Evolutionary conservation across 2,113 vertebrate genomes (phyloP).

Genomic region (Mola mola): DNA sequence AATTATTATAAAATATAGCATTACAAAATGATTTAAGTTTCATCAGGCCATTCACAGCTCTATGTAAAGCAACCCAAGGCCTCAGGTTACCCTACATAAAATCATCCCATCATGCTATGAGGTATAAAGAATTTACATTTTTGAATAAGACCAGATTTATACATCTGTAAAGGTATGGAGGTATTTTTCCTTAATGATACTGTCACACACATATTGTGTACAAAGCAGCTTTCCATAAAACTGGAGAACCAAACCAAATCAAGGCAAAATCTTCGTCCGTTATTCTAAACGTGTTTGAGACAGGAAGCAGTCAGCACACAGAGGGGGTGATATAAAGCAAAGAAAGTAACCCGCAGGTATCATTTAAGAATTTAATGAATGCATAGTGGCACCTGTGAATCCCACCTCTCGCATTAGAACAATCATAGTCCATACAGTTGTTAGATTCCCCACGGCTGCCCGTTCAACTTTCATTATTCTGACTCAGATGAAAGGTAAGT

Average conservation of each 20-base stretch:
- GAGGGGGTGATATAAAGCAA: background rate
- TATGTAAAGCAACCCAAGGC: too few relatives aligned
- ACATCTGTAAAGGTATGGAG: too few relatives aligned
- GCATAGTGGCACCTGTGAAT: slow-evolving; percentile 22
- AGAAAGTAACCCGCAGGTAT: slow-evolving; percentile 7
- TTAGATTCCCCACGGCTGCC: slow-evolving; percentile 16
- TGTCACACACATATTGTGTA: too few relatives aligned
- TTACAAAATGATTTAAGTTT: too few relatives aligned
- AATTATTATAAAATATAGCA: too few relatives aligned
- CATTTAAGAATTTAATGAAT: slow-evolving; percentile 11
- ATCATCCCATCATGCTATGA: background rate
- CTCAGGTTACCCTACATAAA: background rate
- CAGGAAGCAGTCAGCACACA: slow-evolving; percentile 6
- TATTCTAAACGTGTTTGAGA: background rate
- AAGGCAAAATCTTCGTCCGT: background rate
- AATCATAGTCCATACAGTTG: slow-evolving; percentile 32
- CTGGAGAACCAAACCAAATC: background rate
- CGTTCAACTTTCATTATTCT: slow-evolving; percentile 60
- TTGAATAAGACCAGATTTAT: background rate
- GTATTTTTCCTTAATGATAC: too few relatives aligned
- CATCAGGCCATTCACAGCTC: too few relatives aligned
- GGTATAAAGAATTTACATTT: background rate
- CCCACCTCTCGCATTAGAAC: slow-evolving; percentile 28
- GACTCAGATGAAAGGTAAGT: slow-evolving; percentile 61
- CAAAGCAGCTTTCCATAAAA: too few relatives aligned